Percentiles rank a stretch among this genome's conserved stretches.
Evolutionary conservation across 2,888 invertebrate species (phyloP).

Genomic region (Conchocele bisecta): DNA sequence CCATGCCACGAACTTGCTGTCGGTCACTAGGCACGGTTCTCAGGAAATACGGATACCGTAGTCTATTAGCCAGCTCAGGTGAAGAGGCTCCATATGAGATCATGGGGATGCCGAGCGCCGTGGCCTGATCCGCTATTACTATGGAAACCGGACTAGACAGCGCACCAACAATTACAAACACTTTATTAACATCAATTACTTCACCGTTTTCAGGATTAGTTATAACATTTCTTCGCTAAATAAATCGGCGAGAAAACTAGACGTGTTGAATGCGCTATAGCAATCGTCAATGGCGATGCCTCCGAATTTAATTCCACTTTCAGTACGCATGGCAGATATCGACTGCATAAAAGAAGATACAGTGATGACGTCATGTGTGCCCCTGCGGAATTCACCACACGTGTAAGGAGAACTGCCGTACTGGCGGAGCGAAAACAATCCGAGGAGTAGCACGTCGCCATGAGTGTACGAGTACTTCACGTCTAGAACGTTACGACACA

Average conservation of each 20-base stretch:
- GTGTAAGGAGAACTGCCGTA: slow-evolving; percentile 44
- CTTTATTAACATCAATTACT: slow-evolving; percentile 55
- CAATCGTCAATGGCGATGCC: slow-evolving; percentile 71
- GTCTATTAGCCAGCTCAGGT: slow-evolving; percentile 62
- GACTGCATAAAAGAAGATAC: slow-evolving; percentile 64
- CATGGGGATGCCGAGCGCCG: slow-evolving; percentile 60
- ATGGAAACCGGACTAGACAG: slow-evolving; percentile 79
- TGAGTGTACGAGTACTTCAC: slow-evolving; percentile 56
- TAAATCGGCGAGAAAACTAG: slow-evolving; percentile 47
- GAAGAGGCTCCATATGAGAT: slow-evolving; percentile 70
- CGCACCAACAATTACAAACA: slow-evolving; percentile 84
- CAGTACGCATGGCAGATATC: slow-evolving; percentile 29
- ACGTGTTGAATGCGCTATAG: slow-evolving; percentile 61
- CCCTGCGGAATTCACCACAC: slow-evolving; percentile 56
- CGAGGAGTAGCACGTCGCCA: slow-evolving; percentile 64
- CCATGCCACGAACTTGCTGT: slow-evolving; percentile 66
- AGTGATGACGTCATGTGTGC: slow-evolving; percentile 58
- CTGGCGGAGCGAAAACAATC: slow-evolving; percentile 63
- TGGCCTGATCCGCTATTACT: slow-evolving; percentile 62
- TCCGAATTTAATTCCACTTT: slow-evolving; percentile 48
- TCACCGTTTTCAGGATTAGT: slow-evolving; percentile 33
- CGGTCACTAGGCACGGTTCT: slow-evolving; percentile 70
- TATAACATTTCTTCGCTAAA: slow-evolving; percentile 53
- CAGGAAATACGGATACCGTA: slow-evolving; percentile 67
- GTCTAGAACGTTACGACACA: slow-evolving; percentile 50